Conservation (phyloP, 2,888 invertebrate genomes). For the Dicranocentrus wangi region DNA sequence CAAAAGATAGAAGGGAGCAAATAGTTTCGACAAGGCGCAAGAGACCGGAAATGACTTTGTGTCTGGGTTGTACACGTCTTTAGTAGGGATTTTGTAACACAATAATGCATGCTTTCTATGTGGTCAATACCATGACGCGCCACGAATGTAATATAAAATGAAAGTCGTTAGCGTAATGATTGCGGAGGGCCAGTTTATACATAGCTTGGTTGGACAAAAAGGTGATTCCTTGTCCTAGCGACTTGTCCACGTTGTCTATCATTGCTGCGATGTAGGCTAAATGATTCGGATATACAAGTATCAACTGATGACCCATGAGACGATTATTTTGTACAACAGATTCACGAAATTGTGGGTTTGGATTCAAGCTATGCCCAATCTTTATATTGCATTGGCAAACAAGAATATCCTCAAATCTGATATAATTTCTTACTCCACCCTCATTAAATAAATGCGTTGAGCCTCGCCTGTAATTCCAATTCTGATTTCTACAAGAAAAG, state of each 20-base stretch:
- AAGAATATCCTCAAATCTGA: too few species aligned
- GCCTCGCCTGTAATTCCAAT: too few species aligned
- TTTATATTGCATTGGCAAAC: too few species aligned
- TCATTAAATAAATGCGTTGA: too few species aligned
- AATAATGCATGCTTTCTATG: constrained; percentile 15
- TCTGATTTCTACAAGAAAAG: too few species aligned
- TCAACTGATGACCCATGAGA: neutral
- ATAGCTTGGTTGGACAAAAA: neutral
- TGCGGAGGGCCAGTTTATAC: neutral
- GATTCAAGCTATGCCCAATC: too few species aligned
- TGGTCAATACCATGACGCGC: constrained; percentile 6
- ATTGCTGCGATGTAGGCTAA: neutral
- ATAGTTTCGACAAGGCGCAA: constrained; percentile 16
- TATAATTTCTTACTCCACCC: too few species aligned
- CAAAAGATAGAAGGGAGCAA: constrained; percentile 5
- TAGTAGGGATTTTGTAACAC: neutral
- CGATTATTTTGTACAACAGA: constrained; percentile 35
- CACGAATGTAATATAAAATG: constrained; percentile 11
- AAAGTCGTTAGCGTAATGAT: too few species aligned
- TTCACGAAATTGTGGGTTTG: constrained; percentile 22
- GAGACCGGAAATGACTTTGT: constrained; percentile 49
- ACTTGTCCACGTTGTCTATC: too few species aligned
- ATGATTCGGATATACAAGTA: constrained; percentile 4
- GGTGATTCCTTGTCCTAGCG: neutral
- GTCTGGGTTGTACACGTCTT: constrained; percentile 1